Base-by-base conservation (phyloP, 2,888 invertebrate species). In the Eupithecia tripunctaria region DNA sequence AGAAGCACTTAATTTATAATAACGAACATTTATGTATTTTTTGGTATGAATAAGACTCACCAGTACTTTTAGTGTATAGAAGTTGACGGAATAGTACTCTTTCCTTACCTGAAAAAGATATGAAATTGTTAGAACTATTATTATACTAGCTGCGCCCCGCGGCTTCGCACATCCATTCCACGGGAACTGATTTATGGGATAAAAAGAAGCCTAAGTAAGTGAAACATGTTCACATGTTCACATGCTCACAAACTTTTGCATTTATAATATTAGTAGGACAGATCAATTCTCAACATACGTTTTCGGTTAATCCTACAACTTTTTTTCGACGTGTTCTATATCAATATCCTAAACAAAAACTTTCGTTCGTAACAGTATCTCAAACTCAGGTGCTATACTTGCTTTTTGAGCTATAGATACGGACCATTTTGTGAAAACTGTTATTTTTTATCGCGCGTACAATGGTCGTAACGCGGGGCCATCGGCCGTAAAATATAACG, bases 391-490 rank as follows among this genome's bases (percentile, higher is more conserved):
- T 12, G 21, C 12, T 51, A 51, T 51, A 25, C 21, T 12, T 51
- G 21, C 21, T 56, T 5, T 12, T 56, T 14, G 14, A 56, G 56
- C 56, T 56, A 56, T 25, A 56, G 56, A 21, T 56, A 56, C 67
- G 67, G 59, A 36, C 32, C 69, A 68, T 71, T 72, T 71, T 65
- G 71, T 67, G 70, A 74, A 78, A 81, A 80, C 79, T 78, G 84
- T 84, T 84, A 84, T 82, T 85, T 85, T 85, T 85, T 85, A 85
- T 85, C 84, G 82, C 68, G 71, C 74, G 78, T 75, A 78, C 78
- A 72, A 73, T 74, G 66, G 62, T 81, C 73, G 79, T 83, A 81
- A 80, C 82, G 74, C 73, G 72, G 71, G 71, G 68, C 76, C 82
- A 80, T 82, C 81, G 79, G 78, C 76, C 80, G 80, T 84, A 80